Evolutionary conservation across 2,797 vertebrate species (phyloP), one percentile per base, ranked within the genome.

Genomic region (Sciurus vulgaris): DNA sequence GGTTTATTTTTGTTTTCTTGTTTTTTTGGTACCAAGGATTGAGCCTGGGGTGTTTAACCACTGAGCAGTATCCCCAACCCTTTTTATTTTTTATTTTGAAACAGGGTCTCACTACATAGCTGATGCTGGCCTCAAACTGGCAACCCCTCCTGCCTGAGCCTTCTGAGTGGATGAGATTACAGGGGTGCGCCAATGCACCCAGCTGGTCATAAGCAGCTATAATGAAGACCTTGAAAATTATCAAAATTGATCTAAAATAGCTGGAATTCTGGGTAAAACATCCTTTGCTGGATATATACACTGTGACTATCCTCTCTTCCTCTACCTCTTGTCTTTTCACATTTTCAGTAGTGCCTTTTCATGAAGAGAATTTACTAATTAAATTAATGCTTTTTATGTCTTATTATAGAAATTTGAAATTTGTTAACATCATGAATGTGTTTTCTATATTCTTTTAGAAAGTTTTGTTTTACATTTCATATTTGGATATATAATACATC

Each of bases 221-320:
- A 63, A 86, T 54, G 12, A 49, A n/a, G 96, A 59, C 82, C 7
- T 51, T 86, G 24, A 83, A 94, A 86, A 63, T 63, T 73, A 69
- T 2, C n/a, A 86, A 54, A 76, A 51, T 49, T 0, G 26, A 83
- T 69, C 38, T 82, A 76, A 94, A 94, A 81, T 67, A 70, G 74
- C 20, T 63, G 72, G 14, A 95, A 74, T 54, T 94, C 22, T 28
- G 20, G 54, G 38, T 79, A 51, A 61, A 89, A 59, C 69, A 4
- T 76, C 17, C 4, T 77, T 35, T 77, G 24, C 49, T 51, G 22
- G 10, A 44, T 49, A 38, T n/a, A 10, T n/a, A 30, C 49, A 69
- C 30, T 35, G 49, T 9, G 94, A 83, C 82, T 41, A 51, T 35
- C 1, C 13, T 22, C 30, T 87, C 38, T 3, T 70, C 11, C 22